Base-by-base conservation (phyloP, 2,797 vertebrate species). In the Carduelis carduelis region DNA sequence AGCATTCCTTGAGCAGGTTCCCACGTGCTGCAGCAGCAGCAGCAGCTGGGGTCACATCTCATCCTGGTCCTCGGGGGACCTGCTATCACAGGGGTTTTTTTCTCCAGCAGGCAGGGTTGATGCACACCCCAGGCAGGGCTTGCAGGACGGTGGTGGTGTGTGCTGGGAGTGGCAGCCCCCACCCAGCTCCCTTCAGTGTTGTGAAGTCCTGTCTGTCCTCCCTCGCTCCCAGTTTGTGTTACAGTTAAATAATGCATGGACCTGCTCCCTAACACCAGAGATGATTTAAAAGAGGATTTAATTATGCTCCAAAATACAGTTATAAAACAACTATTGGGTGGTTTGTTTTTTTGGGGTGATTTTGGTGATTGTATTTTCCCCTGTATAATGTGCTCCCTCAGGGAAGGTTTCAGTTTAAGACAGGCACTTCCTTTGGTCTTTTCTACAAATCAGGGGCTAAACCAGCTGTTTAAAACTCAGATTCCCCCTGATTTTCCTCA, bases 221-320 rank as follows among this genome's bases (percentile, higher is more conserved):
- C 60, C 44, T 71, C 4, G 21, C 11, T 1, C 70, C 41, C 28
- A 8, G 34, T 83, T 87, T 71, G 35, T 71, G 83, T 93, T 84
- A 57, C 50, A 4, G 59, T 83, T 91, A 24, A 91, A 68, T 91
- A 90, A 83, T 83, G 96, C 96, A 96, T 95, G 95, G 55, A 66
- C 80, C 81, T 52, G 43, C 55, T 94, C 82, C 91, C 64, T 96
- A 93, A 95, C 75, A 74, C 61, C 71, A 65, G 63, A 94, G 71
- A 43, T 91, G 6, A 79, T 87, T 90, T 93, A 86, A 78, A 77
- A 88, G 59, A 86, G 26, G 61, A 87, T 89, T 97, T 96, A 93
- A 96, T 70, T 71, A 23, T 71, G 83, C 70, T 97, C 91, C 35
- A 46, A 94, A 97, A 97, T 97, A 97, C 92, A 97, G 69, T 55